Evolutionary conservation across 2,113 vertebrate genomes (phyloP), one percentile per base, ranked within the genome.

Genomic region (Eidolon helvum): DNA sequence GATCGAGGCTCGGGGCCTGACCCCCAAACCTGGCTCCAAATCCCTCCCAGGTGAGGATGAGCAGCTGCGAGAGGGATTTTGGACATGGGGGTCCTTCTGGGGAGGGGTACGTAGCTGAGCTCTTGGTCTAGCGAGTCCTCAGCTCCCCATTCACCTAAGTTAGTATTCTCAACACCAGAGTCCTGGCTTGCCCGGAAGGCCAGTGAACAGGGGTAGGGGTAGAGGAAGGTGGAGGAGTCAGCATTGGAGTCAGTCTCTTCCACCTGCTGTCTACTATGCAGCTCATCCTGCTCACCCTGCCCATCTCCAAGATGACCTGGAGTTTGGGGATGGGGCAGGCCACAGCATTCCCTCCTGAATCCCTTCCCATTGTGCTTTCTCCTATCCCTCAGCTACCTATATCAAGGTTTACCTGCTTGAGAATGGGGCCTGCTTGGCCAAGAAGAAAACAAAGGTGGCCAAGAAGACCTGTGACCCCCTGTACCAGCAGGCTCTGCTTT

Each of bases 371-470:
- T 40, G 5, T 71, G 33, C 57, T 40, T 26, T 94, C 75, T 4
- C 91, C 90, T 5, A 0, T 45, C 38, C 89, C 95, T 4, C 97
- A 99, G 99, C 99, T 33, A 99, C 99, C 48, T 99, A 99, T 0
- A 99, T 99, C 63, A 99, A 99, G 95, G 99, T 99, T 65, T 99
- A 99, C 71, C 98, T 99, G 89, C 96, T 99, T 97, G 99, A 99
- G 98, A 99, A 99, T 0, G 99, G 99, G 0, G 94, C 98, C 92
- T 99, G 99, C 97, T 98, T 99, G 98, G 99, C 99, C 96, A 99
- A 99, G 98, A 99, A 99, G 98, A 99, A 99, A 98, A 99, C 99
- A 90, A 99, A 99, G 99, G 98, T 98, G 84, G 99, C 99, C 96
- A 99, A 99, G 98, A 99, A 99, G 98, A 99, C 98, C 86, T 99